These are phyloP conservation scores for Zaprionus taronus DNA, from an alignment of 1,140 invertebrate genomes.

Conservation along the genomic window DNA sequence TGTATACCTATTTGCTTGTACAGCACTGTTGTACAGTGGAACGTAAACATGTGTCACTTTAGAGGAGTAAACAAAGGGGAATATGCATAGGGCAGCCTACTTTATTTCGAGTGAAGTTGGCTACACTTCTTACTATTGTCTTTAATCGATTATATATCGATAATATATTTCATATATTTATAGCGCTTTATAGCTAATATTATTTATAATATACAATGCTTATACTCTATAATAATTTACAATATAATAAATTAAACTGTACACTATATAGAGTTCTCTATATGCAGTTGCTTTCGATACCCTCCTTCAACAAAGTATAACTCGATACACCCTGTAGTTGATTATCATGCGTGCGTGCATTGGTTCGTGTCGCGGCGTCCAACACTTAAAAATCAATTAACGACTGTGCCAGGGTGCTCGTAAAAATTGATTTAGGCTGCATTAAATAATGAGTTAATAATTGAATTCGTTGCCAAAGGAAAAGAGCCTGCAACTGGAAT, in stretches of 20 bases:
- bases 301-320: background rate
- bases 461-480: conserved; percentile 25
- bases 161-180: too few relatives aligned
- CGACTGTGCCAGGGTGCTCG: conserved; percentile 15
- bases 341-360: conserved; percentile 20
- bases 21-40: background rate
- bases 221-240: too few relatives aligned
- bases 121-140: too few relatives aligned
- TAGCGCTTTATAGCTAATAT: too few relatives aligned
- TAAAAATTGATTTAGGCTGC: conserved; percentile 33
- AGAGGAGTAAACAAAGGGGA: too few relatives aligned
- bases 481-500: background rate
- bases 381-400: conserved; percentile 79
- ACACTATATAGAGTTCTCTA: too few relatives aligned
- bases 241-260: too few relatives aligned
- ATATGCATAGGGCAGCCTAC: too few relatives aligned
- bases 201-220: too few relatives aligned
- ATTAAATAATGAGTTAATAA: conserved; percentile 56
- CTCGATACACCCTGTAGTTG: background rate
- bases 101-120: too few relatives aligned
- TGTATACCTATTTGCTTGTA: conserved; percentile 1
- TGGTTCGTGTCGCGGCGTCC: conserved; percentile 24
- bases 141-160: too few relatives aligned
- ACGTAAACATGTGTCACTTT: background rate
- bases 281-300: too few relatives aligned